Conservation (phyloP, 2,113 vertebrate species). For the Petromus typicus region DNA sequence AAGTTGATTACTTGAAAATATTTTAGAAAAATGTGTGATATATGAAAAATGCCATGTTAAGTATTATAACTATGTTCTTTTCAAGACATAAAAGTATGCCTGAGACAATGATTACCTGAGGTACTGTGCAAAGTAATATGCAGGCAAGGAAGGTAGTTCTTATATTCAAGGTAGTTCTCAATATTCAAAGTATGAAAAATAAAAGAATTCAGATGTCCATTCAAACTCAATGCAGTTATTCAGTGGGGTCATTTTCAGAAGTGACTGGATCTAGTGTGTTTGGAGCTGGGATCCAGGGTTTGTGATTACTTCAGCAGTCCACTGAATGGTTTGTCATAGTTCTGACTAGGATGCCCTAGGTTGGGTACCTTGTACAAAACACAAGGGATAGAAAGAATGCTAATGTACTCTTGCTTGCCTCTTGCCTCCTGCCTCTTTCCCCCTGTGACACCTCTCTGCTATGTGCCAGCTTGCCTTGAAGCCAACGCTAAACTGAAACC, state of each 20-base stretch:
- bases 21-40: neutral
- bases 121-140: neutral
- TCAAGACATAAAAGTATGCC: neutral
- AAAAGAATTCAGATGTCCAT: neutral
- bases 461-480: neutral
- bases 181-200: neutral
- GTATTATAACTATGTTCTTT: conserved; percentile 3
- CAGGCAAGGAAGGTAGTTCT: neutral
- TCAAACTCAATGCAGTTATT: neutral
- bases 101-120: neutral
- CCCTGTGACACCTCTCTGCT: neutral
- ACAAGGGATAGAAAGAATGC: neutral
- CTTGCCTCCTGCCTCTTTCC: neutral
- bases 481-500: neutral
- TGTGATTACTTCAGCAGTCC: neutral
- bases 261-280: neutral
- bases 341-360: neutral
- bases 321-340: neutral
- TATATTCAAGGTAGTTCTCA: too few species aligned
- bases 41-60: neutral
- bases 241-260: rapidly evolving
- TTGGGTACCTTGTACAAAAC: neutral
- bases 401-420: neutral
- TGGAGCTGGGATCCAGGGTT: neutral
- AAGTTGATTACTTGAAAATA: neutral